Conservation (phyloP, 2,888 invertebrate genomes). For the Machimus atricapillus region DNA sequence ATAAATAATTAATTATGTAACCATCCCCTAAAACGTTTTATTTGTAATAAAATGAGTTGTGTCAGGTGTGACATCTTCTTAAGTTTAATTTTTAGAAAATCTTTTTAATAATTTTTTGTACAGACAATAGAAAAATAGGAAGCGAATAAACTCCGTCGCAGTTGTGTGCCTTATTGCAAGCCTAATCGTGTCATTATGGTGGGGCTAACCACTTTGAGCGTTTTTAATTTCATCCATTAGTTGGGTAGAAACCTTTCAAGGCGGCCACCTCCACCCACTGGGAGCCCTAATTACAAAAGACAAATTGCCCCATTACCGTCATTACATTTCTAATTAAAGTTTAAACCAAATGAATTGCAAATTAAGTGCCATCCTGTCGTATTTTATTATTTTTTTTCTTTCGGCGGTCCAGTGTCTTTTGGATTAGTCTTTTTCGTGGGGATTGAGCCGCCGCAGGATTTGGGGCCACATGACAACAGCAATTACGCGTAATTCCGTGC, state of each 20-base stretch:
- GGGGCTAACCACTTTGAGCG: background rate
- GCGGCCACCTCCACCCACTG: background rate
- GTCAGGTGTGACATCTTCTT: background rate
- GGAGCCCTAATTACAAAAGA: slow-evolving; percentile 41
- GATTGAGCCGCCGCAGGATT: background rate
- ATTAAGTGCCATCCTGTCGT: slow-evolving; percentile 53
- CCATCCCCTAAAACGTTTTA: too few species aligned
- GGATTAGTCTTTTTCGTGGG: slow-evolving; percentile 3
- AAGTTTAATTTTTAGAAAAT: background rate
- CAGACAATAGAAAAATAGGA: background rate
- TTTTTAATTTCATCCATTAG: background rate
- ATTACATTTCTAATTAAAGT: slow-evolving; percentile 42
- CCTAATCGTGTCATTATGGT: background rate
- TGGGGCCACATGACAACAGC: slow-evolving; percentile 3
- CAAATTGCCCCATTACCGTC: slow-evolving; percentile 45
- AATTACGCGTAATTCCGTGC: slow-evolving; percentile 16
- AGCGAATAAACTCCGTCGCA: background rate
- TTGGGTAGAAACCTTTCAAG: background rate
- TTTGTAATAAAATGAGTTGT: too few species aligned
- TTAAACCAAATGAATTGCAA: slow-evolving; percentile 56
- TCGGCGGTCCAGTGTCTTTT: background rate
- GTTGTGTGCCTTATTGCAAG: background rate
- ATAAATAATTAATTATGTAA: too few species aligned
- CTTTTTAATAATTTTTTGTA: background rate
- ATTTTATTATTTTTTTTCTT: slow-evolving; percentile 13